phyloP scores from a whole-genome alignment of 2,888 invertebrate genomes.

The Seladonia tumulorum region DNA sequence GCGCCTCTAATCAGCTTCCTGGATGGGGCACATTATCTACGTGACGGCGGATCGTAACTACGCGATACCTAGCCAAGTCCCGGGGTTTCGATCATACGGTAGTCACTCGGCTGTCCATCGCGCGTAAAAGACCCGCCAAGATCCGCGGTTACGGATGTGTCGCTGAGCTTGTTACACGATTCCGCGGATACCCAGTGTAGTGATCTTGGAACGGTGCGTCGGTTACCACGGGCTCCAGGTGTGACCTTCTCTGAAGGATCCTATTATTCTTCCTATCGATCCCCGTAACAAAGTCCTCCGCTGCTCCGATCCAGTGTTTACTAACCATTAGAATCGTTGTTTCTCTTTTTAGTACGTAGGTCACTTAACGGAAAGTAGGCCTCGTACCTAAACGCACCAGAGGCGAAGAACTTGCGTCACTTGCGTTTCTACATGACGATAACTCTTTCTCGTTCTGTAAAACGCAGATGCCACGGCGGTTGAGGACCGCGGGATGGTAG shows the following conservation, averaged over 20 bases:
- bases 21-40: constrained; percentile 81
- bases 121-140: constrained; percentile 67
- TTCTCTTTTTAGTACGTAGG: background rate
- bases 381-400: background rate
- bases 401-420: background rate
- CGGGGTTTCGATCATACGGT: constrained; percentile 65
- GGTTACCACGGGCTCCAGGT: constrained; percentile 40
- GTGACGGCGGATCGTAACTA: constrained; percentile 79
- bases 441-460: constrained; percentile 9
- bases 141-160: constrained; percentile 60
- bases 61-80: constrained; percentile 74
- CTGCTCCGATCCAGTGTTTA: background rate
- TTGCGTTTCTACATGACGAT: background rate
- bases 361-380: background rate
- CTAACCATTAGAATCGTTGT: background rate
- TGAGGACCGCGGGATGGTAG: constrained; percentile 61
- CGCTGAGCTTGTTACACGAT: constrained; percentile 49
- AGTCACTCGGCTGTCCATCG: constrained; percentile 61
- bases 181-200: constrained; percentile 53
- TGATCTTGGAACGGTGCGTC: constrained; percentile 54
- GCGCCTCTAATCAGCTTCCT: constrained; percentile 80
- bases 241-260: constrained; percentile 43
- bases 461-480: constrained; percentile 24
- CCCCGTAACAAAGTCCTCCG: background rate
- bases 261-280: background rate